Conservation (phyloP, 2,888 invertebrate genomes). For the Xanthorhoe spadicearia region DNA sequence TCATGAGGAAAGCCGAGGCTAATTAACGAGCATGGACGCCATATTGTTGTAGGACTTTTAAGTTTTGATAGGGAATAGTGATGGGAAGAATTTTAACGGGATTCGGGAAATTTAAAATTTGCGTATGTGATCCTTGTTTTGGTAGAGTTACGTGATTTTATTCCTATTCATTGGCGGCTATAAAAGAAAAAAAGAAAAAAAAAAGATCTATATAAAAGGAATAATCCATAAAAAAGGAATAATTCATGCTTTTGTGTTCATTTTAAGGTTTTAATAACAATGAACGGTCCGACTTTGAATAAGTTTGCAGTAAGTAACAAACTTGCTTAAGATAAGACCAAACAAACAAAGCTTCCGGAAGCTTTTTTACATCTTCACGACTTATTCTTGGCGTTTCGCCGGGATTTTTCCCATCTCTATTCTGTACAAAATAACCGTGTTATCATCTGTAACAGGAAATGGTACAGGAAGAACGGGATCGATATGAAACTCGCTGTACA, state of each 20-base stretch:
- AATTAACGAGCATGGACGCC: conserved; percentile 55
- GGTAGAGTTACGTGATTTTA: too few species aligned
- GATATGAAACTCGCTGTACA: conserved; percentile 46
- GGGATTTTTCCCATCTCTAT: conserved; percentile 56
- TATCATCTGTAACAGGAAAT: conserved; percentile 69
- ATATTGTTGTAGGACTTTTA: conserved; percentile 24
- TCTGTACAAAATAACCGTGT: conserved; percentile 44
- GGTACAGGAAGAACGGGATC: conserved; percentile 62
- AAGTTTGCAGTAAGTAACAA: too few species aligned
- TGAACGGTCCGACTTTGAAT: too few species aligned
- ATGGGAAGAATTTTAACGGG: conserved; percentile 9
- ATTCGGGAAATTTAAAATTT: neutral
- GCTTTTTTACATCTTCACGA: neutral
- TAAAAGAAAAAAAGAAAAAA: too few species aligned
- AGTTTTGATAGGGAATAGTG: conserved; percentile 32
- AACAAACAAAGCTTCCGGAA: too few species aligned
- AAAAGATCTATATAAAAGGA: too few species aligned
- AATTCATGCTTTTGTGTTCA: too few species aligned
- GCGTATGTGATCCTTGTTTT: too few species aligned
- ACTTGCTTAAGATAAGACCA: too few species aligned
- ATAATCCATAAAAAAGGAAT: too few species aligned
- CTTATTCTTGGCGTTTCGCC: conserved; percentile 33
- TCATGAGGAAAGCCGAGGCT: conserved; percentile 70
- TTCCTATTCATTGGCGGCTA: too few species aligned
- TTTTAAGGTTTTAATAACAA: too few species aligned